These are phyloP conservation scores for Pangasianodon gigas DNA, from an alignment of 2,113 vertebrate genomes.

Conservation along the genomic window DNA sequence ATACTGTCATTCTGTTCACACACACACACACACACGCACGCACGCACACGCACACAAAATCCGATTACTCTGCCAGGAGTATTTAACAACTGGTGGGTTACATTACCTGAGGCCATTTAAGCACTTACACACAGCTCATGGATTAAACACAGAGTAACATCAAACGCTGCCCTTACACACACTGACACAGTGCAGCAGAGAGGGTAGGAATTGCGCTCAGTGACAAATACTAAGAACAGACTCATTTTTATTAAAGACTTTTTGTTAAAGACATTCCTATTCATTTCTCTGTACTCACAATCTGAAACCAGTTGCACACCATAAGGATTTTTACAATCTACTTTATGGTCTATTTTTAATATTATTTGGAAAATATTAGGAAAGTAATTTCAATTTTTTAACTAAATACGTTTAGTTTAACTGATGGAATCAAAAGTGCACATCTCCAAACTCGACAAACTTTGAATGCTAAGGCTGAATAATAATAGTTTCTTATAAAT, in stretches of 20 bases:
- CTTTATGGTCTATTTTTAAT: background rate
- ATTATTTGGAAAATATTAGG: background rate
- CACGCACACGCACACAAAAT: slow-evolving; percentile 32
- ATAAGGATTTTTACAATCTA: background rate
- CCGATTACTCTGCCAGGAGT: slow-evolving; percentile 29
- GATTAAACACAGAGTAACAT: slow-evolving; percentile 21
- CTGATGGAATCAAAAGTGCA: background rate
- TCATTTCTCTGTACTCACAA: background rate
- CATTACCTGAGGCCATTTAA: slow-evolving; percentile 42
- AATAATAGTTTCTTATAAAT: background rate
- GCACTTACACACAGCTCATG: slow-evolving; percentile 28
- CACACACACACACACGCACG: slow-evolving; percentile 25
- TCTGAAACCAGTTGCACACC: background rate
- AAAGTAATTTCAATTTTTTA: background rate
- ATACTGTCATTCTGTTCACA: background rate
- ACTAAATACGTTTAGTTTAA: background rate
- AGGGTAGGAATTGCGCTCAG: background rate
- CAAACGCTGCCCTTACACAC: slow-evolving; percentile 1
- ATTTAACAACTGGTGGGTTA: slow-evolving; percentile 37
- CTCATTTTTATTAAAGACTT: background rate
- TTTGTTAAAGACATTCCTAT: background rate
- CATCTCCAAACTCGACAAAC: background rate
- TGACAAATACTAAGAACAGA: background rate
- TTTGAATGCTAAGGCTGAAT: background rate
- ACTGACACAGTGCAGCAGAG: background rate